Evolutionary conservation across 2,888 invertebrate species (phyloP).

Genomic region (Trimorus sp.): DNA sequence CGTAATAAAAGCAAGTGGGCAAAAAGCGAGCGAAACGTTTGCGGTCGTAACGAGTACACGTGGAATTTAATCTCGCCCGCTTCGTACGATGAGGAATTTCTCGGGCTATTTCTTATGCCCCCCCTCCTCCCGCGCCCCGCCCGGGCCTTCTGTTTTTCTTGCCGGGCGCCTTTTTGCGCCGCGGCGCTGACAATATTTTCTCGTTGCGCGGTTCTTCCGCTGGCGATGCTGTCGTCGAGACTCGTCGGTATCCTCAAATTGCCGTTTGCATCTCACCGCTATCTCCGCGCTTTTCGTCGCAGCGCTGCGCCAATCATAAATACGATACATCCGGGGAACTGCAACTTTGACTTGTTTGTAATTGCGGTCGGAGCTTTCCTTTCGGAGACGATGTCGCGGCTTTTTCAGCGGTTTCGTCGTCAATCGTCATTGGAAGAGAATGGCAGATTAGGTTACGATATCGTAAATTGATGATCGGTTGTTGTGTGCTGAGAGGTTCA

Average conservation of each 20-base stretch:
- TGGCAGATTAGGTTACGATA: no score
- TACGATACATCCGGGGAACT: conserved; percentile 20
- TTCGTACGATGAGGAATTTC: conserved; percentile 61
- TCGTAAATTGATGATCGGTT: no score
- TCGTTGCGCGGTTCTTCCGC: conserved; percentile 39
- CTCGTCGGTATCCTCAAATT: conserved; percentile 37
- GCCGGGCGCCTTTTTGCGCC: conserved; percentile 40
- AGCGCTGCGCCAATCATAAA: conserved; percentile 40
- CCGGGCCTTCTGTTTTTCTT: conserved; percentile 32
- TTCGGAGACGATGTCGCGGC: neutral
- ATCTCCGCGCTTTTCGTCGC: conserved; percentile 35
- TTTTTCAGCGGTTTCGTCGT: conserved; percentile 2
- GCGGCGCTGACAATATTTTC: conserved; percentile 48
- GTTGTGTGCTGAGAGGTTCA: no score
- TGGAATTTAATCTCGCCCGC: conserved; percentile 61
- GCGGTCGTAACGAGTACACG: conserved; percentile 60
- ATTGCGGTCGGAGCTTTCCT: conserved; percentile 22
- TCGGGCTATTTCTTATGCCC: conserved; percentile 48
- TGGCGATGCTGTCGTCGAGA: conserved; percentile 18
- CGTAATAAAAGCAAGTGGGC: conserved; percentile 48
- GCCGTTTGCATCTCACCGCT: conserved; percentile 37
- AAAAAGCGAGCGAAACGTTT: conserved; percentile 48
- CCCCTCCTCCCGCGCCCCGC: conserved; percentile 7
- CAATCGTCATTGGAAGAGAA: neutral
- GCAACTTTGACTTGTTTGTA: conserved; percentile 25